phyloP scores from a whole-genome alignment of 30 jellyfish, hydroid and myxozoan genomes.

The Rhopilema esculentum region DNA sequence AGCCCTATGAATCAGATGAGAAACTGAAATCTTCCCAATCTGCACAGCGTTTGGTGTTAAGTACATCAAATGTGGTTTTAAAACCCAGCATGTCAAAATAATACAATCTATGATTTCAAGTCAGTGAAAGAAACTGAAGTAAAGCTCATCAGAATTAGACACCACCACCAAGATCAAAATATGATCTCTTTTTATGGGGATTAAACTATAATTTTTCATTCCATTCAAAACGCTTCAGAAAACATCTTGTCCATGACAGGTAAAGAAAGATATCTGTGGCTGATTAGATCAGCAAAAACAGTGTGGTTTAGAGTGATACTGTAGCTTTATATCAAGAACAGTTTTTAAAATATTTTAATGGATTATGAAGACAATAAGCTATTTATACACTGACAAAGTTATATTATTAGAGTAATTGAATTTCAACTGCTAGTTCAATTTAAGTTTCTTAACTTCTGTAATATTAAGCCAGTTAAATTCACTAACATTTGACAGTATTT shows the following conservation, averaged over 20 bases:
- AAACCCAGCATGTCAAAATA: background rate
- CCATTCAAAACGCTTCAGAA: background rate
- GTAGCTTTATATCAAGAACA: too few relatives aligned
- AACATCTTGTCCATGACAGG: background rate
- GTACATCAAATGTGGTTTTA: background rate
- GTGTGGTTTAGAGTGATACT: too few relatives aligned
- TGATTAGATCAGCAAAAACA: background rate
- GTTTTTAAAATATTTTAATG: too few relatives aligned
- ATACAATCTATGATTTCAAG: background rate
- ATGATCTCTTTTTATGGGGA: background rate
- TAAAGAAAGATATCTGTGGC: background rate
- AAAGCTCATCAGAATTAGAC: background rate
- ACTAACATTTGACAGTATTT: too few relatives aligned
- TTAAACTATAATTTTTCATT: background rate
- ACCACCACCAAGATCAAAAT: background rate
- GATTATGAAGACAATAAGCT: background rate
- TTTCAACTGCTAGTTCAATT: too few relatives aligned
- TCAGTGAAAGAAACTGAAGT: background rate
- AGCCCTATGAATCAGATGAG: background rate
- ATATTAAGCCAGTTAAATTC: too few relatives aligned
- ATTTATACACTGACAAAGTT: background rate
- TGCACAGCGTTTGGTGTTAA: background rate
- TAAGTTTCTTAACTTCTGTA: too few relatives aligned
- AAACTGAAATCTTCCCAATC: background rate
- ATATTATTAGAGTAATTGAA: too few relatives aligned